A percentile compares a stretch with the other conserved stretches of the same genome.
phyloP scores from a whole-genome alignment of 2,888 invertebrate species.

The Aleiodes leptofemur region DNA sequence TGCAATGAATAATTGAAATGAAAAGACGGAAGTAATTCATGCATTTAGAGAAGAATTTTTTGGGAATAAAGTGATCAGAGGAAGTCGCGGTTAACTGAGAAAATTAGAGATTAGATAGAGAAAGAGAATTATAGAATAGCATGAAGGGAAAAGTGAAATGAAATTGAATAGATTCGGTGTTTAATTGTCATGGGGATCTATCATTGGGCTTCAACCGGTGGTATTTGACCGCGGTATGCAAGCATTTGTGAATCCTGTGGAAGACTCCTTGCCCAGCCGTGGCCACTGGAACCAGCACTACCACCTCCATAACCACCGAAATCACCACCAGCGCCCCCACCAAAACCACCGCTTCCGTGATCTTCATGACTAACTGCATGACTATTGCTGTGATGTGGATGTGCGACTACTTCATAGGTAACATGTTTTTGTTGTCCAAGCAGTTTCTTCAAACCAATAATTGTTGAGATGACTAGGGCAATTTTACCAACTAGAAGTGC shows the following conservation, averaged over 20 bases:
- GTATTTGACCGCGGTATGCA: conserved; percentile 87
- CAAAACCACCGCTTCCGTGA: conserved; percentile 77
- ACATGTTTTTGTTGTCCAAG: conserved; percentile 88
- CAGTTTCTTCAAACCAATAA: conserved; percentile 90
- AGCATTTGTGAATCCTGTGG: conserved; percentile 81
- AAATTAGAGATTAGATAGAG: conserved; percentile 23
- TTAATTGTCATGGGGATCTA: conserved; percentile 34
- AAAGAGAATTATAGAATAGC: conserved; percentile 16
- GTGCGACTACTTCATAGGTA: conserved; percentile 91
- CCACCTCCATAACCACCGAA: conserved; percentile 80
- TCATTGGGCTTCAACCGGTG: conserved; percentile 66
- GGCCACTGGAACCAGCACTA: conserved; percentile 77
- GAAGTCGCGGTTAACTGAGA: conserved; percentile 46
- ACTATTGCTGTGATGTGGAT: conserved; percentile 86
- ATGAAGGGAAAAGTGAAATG: conserved; percentile 13
- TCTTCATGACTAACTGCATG: conserved; percentile 84
- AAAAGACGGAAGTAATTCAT: conserved; percentile 38
- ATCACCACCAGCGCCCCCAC: conserved; percentile 78
- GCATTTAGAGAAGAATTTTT: conserved; percentile 23
- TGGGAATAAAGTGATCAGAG: conserved; percentile 30
- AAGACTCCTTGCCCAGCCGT: conserved; percentile 84
- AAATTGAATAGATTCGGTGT: conserved; percentile 21
- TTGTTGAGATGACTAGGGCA: conserved; percentile 88
- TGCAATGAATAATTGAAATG: conserved; percentile 41
- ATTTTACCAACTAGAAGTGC: conserved; percentile 90